Base-by-base conservation (phyloP, 1,140 invertebrate species). In the Luehdorfia chinensis region DNA sequence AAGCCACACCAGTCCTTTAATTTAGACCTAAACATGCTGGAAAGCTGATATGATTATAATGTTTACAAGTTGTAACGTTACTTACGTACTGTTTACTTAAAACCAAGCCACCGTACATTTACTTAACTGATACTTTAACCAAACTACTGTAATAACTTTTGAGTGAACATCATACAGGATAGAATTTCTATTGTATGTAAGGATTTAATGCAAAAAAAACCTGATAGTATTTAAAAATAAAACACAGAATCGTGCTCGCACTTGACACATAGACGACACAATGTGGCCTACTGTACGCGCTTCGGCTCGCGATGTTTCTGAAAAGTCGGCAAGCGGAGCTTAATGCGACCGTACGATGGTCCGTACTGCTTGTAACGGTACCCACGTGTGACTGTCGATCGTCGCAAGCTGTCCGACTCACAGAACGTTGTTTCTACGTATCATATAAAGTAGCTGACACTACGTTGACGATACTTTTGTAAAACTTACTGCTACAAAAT, bases 271-370 rank as follows among this genome's bases (percentile, higher is more conserved):
- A 33, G 32, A 33, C 14, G 15, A 33, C 16, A 37, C 34, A 37
- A 19, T 37, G 34, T 37, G 18, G 34, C 34, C 34, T 37, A 37
- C 34, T 37, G 15, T 6, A 21, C 34, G 34, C 16, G 34, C 34
- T 37, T 21, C 16, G 34, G 34, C 18, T 37, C 15, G 34, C 34
- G 18, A 37, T 16, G 34, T 15, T 37, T 37, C 34, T 37, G 34
- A 37, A 37, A 37, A 37, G 15, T 37, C 34, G 34, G 34, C 34
- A 37, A 37, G 34, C 34, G 34, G 18, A 16, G 34, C 34, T 37
- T 37, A 30, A 30, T 30, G 34, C 34, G 15, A 33, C 32, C 34
- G 34, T 37, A 37, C 11, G 5, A 1, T 16, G 34, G 15, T 21
- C 34, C 4, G 34, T 13, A 37, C 18, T 4, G 34, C 34, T 37